Percentiles rank a stretch among this genome's conserved stretches.
Evolutionary conservation across 2,888 invertebrate species (phyloP).

Genomic region (Drosophila barbarae): DNA sequence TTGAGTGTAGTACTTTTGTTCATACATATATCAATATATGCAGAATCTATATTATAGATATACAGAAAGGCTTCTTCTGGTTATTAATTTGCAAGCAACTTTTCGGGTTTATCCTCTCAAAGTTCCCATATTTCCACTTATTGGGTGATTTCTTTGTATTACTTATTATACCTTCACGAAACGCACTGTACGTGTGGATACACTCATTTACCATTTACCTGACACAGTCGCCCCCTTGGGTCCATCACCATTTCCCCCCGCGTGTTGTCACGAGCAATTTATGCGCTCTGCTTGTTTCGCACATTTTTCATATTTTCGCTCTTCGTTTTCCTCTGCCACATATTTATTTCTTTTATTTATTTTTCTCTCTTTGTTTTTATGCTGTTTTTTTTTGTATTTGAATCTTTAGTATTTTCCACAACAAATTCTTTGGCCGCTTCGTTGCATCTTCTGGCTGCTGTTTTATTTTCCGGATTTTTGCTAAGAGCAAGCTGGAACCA

Average conservation of each 20-base stretch:
- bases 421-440: constrained; percentile 11
- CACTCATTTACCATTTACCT: constrained; percentile 19
- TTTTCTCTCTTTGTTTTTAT: constrained; percentile 2
- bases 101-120: too few relatives aligned
- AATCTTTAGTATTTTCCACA: not conserved
- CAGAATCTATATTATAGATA: too few relatives aligned
- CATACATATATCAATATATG: too few relatives aligned
- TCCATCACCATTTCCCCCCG: constrained; percentile 7
- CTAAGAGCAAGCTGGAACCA: constrained; percentile 9
- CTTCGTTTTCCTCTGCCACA: constrained; percentile 26
- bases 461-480: constrained; percentile 16
- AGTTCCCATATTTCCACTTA: not conserved
- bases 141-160: fast-evolving
- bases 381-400: constrained; percentile 9
- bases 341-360: not conserved
- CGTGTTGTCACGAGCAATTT: constrained; percentile 64
- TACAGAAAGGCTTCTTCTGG: too few relatives aligned
- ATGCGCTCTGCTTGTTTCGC: constrained; percentile 58
- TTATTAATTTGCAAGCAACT: too few relatives aligned
- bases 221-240: constrained; percentile 12
- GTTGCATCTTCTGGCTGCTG: not conserved
- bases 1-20: too few relatives aligned
- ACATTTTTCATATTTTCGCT: constrained; percentile 63
- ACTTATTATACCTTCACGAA: not conserved
- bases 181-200: constrained; percentile 14